Conservation (phyloP, 2,888 invertebrate species). For the Blera fallax region DNA sequence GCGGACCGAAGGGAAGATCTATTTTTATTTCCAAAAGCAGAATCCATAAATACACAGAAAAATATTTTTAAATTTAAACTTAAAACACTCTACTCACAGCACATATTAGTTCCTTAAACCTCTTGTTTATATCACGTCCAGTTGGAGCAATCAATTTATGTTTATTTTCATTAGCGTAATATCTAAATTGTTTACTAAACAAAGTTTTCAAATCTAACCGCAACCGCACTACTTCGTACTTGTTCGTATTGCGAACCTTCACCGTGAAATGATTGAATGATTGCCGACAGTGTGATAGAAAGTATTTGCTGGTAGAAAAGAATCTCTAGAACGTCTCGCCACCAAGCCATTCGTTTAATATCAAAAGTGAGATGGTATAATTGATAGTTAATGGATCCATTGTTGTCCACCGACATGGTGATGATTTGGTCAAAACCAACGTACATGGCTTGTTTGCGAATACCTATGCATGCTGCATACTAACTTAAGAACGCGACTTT, state of each 20-base stretch:
- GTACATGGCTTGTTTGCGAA: conserved; percentile 1
- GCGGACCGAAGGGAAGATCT: too few species aligned
- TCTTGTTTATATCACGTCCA: not conserved
- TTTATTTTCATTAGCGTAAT: not conserved
- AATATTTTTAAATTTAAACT: not conserved
- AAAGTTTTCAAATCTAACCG: not conserved
- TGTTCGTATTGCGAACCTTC: not conserved
- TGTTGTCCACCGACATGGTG: conserved; percentile 15
- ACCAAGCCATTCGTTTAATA: not conserved
- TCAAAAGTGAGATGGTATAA: not conserved
- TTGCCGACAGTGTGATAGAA: not conserved
- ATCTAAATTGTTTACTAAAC: not conserved
- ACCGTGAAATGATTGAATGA: conserved; percentile 1
- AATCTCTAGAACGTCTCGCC: not conserved
- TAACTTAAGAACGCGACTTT: not conserved
- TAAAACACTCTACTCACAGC: not conserved
- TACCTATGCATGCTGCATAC: conserved; percentile 11
- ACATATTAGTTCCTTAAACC: not conserved
- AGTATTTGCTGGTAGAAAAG: not conserved
- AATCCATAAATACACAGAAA: too few species aligned
- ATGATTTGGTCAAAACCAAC: conserved; percentile 13
- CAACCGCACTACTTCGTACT: not conserved
- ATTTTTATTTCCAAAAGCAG: too few species aligned
- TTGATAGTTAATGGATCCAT: conserved; percentile 18
- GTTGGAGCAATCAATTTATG: not conserved